Base-by-base conservation (phyloP, 1,140 invertebrate species). In the Caerostris extrusa region DNA sequence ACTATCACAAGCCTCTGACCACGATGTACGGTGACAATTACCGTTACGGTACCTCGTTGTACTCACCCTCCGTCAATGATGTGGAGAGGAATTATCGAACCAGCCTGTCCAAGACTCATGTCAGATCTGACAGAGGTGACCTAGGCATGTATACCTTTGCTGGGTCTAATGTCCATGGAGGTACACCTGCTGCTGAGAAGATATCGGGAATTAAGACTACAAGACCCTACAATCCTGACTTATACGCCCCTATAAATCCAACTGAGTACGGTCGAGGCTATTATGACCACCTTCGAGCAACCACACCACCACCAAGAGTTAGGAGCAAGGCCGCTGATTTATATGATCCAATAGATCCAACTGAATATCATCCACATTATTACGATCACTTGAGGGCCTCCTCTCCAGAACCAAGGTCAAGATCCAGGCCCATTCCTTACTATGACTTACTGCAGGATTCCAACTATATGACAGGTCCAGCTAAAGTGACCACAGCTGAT, bases 91-190 rank as follows among this genome's bases (percentile, higher is more conserved):
- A 88, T 12, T 94, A 94, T 8, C 81, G 91, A 19, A 86, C 8
- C 64, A 86, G 90, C 67, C 64, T 94, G 10, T 83, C 87, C 61
- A 89, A 55, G 14, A 93, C 94, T 71, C 57, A 90, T 34, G 12
- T 94, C 6, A 82, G 93, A n/a, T 94, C 93, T 0, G 93, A 94
- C 81, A 90, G 93, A 19, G 88, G 93, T 8, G 92, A 93, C 34
- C 71, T 93, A 17, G 85, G 92, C 2, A n/a, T 93, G 67, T 56
- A 89, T 57, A 89, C 85, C 64, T 93, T 93, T 34, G 86, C 92
- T 3, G 92, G 92, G 5, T 93, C 92, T 8, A 58, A 89, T 56
- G 57, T 93, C 5, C 92, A 93, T 14, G 92, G 92, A 3, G 92
- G 92, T 6, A 55, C 86, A 3, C 92, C 92, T n/a, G 69, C 83